Conservation (phyloP, 2,113 vertebrate genomes). For the Pangasianodon gigas region DNA sequence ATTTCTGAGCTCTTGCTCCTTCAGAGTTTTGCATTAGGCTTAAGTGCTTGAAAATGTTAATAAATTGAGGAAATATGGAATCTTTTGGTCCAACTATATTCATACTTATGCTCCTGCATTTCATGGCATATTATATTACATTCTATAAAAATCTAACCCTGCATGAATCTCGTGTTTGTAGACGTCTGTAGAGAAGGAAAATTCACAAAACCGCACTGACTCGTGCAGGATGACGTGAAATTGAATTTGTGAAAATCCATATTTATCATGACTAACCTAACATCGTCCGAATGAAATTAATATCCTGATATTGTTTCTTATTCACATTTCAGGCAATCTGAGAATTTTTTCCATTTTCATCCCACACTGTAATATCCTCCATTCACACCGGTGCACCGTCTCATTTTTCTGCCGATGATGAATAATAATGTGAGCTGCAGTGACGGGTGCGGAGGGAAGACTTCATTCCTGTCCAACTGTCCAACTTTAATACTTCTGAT, state of each 20-base stretch:
- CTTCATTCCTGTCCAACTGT: constrained; percentile 35
- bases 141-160: not conserved
- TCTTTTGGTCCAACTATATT: not conserved
- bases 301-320: not conserved
- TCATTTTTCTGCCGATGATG: constrained; percentile 35
- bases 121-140: not conserved
- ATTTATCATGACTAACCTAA: not conserved
- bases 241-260: not conserved
- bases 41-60: too few relatives aligned
- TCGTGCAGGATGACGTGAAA: not conserved
- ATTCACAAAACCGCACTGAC: not conserved
- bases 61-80: not conserved
- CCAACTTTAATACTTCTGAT: constrained; percentile 40
- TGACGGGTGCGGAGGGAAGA: constrained; percentile 30
- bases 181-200: not conserved
- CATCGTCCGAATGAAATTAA: not conserved
- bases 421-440: constrained; percentile 35
- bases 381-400: not conserved
- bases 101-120: not conserved
- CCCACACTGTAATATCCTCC: constrained; percentile 1
- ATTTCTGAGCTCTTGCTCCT: not conserved
- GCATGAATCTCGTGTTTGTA: not conserved
- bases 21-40: not conserved
- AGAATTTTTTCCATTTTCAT: not conserved
- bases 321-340: not conserved